Percentiles rank a stretch among this genome's conserved stretches.
phyloP scores from a whole-genome alignment of 2,113 vertebrate species.

The Procavia capensis region DNA sequence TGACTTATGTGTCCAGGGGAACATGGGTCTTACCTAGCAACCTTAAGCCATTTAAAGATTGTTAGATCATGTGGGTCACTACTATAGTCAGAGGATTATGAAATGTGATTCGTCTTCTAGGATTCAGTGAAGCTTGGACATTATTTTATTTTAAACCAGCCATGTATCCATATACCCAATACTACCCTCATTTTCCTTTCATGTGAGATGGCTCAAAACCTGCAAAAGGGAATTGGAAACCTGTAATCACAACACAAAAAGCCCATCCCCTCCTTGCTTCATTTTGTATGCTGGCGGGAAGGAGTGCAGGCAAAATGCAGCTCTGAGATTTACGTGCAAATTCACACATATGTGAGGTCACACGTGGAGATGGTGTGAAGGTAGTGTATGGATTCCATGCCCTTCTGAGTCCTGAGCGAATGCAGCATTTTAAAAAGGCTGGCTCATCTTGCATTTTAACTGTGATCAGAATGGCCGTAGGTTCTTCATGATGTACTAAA shows the following conservation, averaged over 20 bases:
- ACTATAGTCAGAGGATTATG: background rate
- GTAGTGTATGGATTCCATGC: background rate
- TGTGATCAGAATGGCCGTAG: background rate
- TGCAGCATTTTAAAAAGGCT: background rate
- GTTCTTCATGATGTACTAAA: background rate
- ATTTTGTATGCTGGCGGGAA: background rate
- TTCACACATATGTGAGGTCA: background rate
- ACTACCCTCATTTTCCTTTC: accelerated
- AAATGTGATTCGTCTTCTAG: background rate
- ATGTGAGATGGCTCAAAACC: background rate
- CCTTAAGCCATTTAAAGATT: background rate
- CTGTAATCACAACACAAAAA: background rate
- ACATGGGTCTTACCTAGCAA: background rate
- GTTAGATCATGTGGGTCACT: background rate
- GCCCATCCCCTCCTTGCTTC: background rate
- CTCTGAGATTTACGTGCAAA: background rate
- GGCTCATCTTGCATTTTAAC: background rate
- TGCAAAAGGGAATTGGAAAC: background rate
- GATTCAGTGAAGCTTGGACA: background rate
- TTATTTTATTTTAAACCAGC: background rate
- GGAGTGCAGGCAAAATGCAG: too few species aligned
- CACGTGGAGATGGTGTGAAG: background rate
- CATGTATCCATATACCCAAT: background rate
- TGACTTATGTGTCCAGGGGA: background rate
- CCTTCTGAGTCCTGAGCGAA: background rate